These are phyloP conservation scores for Lycocerus yunnanus DNA, from an alignment of 2,888 invertebrate species.

Conservation along the genomic window DNA sequence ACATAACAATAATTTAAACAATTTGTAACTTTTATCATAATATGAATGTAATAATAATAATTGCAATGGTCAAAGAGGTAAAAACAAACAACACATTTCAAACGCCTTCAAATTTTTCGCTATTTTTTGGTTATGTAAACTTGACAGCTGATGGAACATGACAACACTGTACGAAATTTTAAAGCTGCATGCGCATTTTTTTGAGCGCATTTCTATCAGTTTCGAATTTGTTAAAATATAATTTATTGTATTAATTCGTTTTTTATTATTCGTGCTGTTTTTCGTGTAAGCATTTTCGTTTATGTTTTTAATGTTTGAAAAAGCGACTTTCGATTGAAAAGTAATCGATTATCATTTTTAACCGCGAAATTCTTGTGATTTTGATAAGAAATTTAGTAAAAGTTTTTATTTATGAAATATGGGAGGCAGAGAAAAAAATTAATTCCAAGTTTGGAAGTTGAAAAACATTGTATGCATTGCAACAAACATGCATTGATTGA, in stretches of 20 bases:
- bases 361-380: no score
- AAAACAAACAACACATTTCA: neutral
- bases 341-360: no score
- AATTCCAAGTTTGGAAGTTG: neutral
- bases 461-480: no score
- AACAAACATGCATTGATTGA: no score
- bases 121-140: neutral
- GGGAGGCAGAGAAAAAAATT: no score
- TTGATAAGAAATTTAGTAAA: no score
- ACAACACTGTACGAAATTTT: neutral
- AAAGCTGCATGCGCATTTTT: neutral
- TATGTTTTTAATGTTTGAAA: no score
- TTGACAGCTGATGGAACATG: neutral
- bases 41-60: neutral
- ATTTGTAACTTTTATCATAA: neutral
- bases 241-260: neutral
- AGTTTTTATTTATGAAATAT: no score
- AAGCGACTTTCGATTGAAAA: no score
- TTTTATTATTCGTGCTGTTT: neutral
- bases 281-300: neutral
- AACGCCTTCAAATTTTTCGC: neutral
- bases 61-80: neutral
- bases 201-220: neutral
- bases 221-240: neutral
- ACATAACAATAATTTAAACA: neutral